Evolutionary conservation across 2,797 vertebrate genomes (phyloP).

Genomic region (Acridotheres tristis): DNA sequence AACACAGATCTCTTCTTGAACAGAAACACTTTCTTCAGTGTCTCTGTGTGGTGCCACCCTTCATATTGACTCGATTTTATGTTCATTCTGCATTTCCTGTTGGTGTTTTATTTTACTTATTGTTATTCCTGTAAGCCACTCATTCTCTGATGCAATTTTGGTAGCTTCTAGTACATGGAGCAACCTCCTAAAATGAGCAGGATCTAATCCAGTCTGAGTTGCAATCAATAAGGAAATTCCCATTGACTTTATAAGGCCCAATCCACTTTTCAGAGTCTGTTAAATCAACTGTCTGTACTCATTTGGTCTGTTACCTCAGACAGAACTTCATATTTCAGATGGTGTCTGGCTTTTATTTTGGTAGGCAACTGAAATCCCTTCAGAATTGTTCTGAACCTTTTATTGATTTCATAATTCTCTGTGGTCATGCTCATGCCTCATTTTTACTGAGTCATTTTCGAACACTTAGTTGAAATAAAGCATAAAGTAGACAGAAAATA

Average conservation of each 20-base stretch:
- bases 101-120: constrained; percentile 51
- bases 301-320: not conserved
- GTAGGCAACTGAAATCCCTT: constrained; percentile 52
- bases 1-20: constrained; percentile 11
- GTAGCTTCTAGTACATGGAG: constrained; percentile 7
- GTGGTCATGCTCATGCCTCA: constrained; percentile 55
- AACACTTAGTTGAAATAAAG: constrained; percentile 55
- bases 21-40: constrained; percentile 57
- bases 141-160: constrained; percentile 52
- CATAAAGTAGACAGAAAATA: constrained; percentile 48
- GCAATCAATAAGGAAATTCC: constrained; percentile 32
- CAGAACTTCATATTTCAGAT: not conserved
- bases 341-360: constrained; percentile 63
- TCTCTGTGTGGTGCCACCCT: constrained; percentile 53
- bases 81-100: constrained; percentile 59
- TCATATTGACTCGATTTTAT: constrained; percentile 59
- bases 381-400: constrained; percentile 57
- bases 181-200: constrained; percentile 32
- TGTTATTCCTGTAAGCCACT: constrained; percentile 57
- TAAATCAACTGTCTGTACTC: not conserved
- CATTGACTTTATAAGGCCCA: not conserved
- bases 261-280: not conserved
- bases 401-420: constrained; percentile 65
- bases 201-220: not conserved
- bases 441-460: constrained; percentile 66